These are phyloP conservation scores for Drosophila lutescens DNA, from an alignment of 2,888 invertebrate species.

Conservation along the genomic window DNA sequence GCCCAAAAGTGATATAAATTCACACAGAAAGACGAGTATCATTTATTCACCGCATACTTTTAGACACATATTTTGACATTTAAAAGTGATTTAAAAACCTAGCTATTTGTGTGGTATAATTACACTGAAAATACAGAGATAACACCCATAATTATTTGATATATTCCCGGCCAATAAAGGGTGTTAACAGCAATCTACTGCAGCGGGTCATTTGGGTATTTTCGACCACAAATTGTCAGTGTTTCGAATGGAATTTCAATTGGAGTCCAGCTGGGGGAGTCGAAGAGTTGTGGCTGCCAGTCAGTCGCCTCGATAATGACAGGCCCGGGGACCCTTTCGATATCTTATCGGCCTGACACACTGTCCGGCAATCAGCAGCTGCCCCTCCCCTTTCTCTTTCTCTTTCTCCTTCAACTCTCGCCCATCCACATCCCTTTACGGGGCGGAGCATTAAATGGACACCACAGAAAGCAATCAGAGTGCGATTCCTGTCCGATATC, in stretches of 20 bases:
- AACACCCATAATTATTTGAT: neutral
- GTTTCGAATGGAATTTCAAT: constrained; percentile 25
- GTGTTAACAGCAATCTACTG: neutral
- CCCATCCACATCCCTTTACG: neutral
- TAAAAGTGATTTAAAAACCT: too few relatives aligned
- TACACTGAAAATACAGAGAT: neutral
- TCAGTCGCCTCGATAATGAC: constrained; percentile 7
- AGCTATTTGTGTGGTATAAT: too few relatives aligned
- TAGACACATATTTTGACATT: too few relatives aligned
- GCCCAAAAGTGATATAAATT: too few relatives aligned
- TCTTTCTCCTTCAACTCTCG: too few relatives aligned
- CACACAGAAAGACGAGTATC: too few relatives aligned
- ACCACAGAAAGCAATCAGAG: constrained; percentile 74
- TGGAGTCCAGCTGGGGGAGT: constrained; percentile 3
- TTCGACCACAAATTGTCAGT: constrained; percentile 28
- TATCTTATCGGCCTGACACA: constrained; percentile 32
- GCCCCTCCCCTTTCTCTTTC: too few relatives aligned
- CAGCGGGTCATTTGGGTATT: constrained; percentile 1
- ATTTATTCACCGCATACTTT: too few relatives aligned
- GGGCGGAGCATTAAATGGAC: constrained; percentile 64
- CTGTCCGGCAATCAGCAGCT: constrained; percentile 27
- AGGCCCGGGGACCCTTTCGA: constrained; percentile 3
- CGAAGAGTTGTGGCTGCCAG: constrained; percentile 26
- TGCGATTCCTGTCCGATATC: constrained; percentile 55
- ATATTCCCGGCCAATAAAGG: neutral